A percentile compares a stretch with the other conserved stretches of the same genome.
Evolutionary conservation across 1,140 invertebrate genomes (phyloP).

Genomic region (Drosophila hydei): DNA sequence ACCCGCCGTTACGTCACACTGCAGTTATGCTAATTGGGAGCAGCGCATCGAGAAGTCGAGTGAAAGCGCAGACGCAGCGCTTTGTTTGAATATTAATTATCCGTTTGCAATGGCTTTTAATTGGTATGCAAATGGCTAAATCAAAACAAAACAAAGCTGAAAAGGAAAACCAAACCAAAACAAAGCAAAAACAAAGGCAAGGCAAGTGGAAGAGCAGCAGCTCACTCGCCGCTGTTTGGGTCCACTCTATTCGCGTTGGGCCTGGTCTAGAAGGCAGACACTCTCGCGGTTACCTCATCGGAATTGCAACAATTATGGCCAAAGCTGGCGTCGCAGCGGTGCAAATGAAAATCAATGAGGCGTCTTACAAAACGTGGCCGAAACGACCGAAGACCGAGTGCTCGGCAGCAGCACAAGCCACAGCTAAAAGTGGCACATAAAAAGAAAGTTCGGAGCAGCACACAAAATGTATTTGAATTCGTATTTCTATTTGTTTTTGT

Average conservation of each 20-base stretch:
- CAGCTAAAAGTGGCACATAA: slow-evolving; percentile 74
- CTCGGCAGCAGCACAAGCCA: slow-evolving; percentile 58
- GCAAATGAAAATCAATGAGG: slow-evolving; percentile 66
- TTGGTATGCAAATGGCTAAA: slow-evolving; percentile 70
- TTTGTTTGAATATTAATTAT: slow-evolving; percentile 35
- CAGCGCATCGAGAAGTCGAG: slow-evolving; percentile 41
- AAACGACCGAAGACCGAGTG: slow-evolving; percentile 57
- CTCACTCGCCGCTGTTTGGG: slow-evolving; percentile 27
- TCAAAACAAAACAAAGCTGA: background rate
- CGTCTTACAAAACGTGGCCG: slow-evolving; percentile 51
- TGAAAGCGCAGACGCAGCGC: slow-evolving; percentile 59
- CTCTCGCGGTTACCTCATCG: slow-evolving; percentile 67
- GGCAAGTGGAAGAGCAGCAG: background rate
- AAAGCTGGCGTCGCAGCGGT: background rate
- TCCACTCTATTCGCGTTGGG: background rate
- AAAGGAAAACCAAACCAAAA: slow-evolving; percentile 13
- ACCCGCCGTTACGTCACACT: slow-evolving; percentile 24
- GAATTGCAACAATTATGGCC: slow-evolving; percentile 74
- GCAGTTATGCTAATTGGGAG: slow-evolving; percentile 41
- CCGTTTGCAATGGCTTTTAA: slow-evolving; percentile 51
- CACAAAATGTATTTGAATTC: slow-evolving; percentile 38
- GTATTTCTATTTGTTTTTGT: slow-evolving; percentile 37
- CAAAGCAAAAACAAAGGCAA: slow-evolving; percentile 1
- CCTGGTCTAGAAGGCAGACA: slow-evolving; percentile 28
- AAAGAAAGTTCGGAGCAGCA: slow-evolving; percentile 72